Percentiles rank a stretch among this genome's conserved stretches.
phyloP scores from a whole-genome alignment of 2,888 invertebrate genomes.

The Athalia rosae region DNA sequence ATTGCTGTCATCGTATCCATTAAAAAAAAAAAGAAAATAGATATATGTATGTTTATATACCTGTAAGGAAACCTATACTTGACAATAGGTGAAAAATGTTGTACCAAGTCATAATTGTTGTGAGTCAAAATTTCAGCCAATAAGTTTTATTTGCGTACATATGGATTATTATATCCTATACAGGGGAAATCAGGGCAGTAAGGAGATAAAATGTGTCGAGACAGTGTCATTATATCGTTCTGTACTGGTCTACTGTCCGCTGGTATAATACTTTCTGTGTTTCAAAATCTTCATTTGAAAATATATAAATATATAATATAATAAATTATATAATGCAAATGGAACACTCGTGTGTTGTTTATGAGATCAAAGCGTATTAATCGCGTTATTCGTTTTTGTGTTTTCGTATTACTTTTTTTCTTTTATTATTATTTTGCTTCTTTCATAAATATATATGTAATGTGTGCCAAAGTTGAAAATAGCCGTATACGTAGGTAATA shows the following conservation, averaged over 20 bases:
- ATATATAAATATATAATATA: conserved; percentile 33
- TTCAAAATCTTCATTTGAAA: conserved; percentile 15
- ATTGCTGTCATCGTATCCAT: not conserved
- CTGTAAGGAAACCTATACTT: no score
- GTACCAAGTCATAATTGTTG: no score
- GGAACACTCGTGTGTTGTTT: conserved; percentile 28
- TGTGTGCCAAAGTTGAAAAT: conserved; percentile 21
- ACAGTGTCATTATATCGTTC: not conserved
- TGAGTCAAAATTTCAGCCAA: no score
- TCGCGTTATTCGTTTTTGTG: not conserved
- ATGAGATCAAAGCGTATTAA: conserved; percentile 32
- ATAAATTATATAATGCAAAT: conserved; percentile 26
- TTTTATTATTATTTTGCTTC: no score
- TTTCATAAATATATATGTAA: not conserved
- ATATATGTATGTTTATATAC: no score
- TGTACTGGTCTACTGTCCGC: conserved; percentile 23
- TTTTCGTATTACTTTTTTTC: no score
- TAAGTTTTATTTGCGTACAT: no score
- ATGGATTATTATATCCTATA: no score
- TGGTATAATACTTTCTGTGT: conserved; percentile 11
- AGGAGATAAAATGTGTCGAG: not conserved
- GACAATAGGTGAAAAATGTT: no score
- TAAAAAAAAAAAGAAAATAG: not conserved
- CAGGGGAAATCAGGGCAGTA: no score
- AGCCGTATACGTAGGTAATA: not conserved